Evolutionary conservation across 2,797 vertebrate genomes (phyloP).

Genomic region (Neosilurus hyrtlii): DNA sequence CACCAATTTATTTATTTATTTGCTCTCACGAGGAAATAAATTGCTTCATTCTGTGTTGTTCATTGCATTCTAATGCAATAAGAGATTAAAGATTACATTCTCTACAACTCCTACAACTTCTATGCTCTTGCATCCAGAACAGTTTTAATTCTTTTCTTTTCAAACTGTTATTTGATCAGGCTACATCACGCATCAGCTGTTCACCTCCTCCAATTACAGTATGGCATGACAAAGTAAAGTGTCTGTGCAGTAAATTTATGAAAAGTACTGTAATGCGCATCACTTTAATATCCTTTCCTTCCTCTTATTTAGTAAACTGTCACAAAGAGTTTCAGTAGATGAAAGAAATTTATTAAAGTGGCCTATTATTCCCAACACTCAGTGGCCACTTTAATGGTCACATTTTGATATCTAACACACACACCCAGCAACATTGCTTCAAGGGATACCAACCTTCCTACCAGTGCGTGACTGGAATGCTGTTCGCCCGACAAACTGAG

Average conservation of each 20-base stretch:
- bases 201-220: neutral
- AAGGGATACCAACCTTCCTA: neutral
- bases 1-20: neutral
- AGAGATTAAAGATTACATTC: neutral
- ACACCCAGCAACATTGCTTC: neutral
- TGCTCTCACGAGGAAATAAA: neutral
- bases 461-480: neutral
- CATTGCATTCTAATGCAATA: neutral
- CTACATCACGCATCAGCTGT: no score
- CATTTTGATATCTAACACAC: neutral
- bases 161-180: neutral
- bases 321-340: neutral
- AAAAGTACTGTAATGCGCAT: neutral
- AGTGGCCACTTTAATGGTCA: neutral
- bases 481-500: neutral
- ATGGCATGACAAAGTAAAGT: neutral
- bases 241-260: neutral
- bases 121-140: neutral
- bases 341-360: neutral
- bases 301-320: neutral
- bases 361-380: neutral
- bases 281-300: neutral
- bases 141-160: neutral
- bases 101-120: neutral
- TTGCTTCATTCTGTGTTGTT: conserved; percentile 22